Evolutionary conservation across 2,797 vertebrate genomes (phyloP).

Genomic region (Capromys pilorides): DNA sequence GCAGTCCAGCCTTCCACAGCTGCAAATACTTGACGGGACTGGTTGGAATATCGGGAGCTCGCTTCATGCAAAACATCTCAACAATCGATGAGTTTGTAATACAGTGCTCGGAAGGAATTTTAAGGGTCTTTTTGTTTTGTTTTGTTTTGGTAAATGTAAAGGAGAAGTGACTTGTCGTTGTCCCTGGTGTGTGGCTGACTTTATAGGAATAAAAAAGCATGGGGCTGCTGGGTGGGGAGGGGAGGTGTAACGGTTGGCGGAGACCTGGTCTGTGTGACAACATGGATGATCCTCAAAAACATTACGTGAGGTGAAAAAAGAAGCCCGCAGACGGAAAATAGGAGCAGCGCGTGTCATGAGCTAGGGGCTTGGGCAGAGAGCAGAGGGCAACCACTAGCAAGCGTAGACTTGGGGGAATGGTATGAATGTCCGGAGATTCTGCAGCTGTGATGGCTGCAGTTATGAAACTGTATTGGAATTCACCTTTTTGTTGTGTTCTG

Average conservation of each 20-base stretch:
- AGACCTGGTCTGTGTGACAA: background rate
- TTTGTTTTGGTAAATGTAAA: background rate
- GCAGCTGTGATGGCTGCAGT: background rate
- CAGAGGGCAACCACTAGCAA: background rate
- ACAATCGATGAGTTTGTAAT: background rate
- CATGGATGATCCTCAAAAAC: background rate
- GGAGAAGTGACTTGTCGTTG: background rate
- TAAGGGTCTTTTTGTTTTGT: background rate
- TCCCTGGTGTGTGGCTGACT: background rate
- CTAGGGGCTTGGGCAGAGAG: background rate
- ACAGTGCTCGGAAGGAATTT: background rate
- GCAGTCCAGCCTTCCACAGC: background rate
- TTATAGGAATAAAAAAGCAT: background rate
- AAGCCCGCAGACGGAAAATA: background rate
- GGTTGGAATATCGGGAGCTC: background rate
- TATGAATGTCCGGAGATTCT: background rate
- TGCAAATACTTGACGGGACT: background rate
- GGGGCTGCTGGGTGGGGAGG: background rate
- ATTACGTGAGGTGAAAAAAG: background rate
- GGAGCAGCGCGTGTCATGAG: background rate
- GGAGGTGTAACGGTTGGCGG: no score
- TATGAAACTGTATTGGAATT: background rate
- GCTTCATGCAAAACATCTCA: constrained; percentile 1
- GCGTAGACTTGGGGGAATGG: background rate
- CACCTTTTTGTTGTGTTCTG: background rate